Evolutionary conservation across 2,113 vertebrate species (phyloP).

Genomic region (Tupaia chinensis): DNA sequence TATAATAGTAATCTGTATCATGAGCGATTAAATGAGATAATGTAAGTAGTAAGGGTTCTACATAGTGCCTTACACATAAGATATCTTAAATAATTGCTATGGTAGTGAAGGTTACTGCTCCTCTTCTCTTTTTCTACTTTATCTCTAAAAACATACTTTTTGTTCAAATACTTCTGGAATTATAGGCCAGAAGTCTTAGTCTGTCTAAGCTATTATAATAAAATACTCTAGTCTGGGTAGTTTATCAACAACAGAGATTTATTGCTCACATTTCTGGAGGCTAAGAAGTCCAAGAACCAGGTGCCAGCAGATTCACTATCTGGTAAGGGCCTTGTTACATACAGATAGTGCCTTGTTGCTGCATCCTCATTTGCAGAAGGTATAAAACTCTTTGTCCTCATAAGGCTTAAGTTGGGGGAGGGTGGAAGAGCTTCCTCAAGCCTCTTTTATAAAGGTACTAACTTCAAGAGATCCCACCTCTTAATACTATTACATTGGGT

Average conservation of each 20-base stretch:
- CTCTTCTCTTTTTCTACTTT: not conserved
- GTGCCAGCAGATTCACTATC: not conserved
- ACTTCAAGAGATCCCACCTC: not conserved
- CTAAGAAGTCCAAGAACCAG: not conserved
- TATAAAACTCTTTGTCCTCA: not conserved
- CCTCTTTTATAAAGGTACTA: not conserved
- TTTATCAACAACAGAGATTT: not conserved
- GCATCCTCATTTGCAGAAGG: not conserved
- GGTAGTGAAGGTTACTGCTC: not conserved
- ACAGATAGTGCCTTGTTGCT: not conserved
- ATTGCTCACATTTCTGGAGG: not conserved
- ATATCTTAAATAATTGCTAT: not conserved
- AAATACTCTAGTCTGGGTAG: not conserved
- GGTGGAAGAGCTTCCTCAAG: not conserved
- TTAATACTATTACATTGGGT: not conserved
- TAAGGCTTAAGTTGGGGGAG: not conserved
- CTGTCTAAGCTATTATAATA: not conserved
- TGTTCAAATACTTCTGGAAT: not conserved
- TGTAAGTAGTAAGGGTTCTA: not conserved
- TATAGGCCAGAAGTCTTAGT: not conserved
- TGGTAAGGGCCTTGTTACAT: not conserved
- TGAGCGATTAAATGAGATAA: not conserved
- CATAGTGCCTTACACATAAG: not conserved
- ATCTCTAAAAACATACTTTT: not conserved
- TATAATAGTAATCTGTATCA: not conserved